These are phyloP conservation scores for Brachypteracias leptosomus DNA, from an alignment of 2,113 vertebrate genomes.

Conservation along the genomic window DNA sequence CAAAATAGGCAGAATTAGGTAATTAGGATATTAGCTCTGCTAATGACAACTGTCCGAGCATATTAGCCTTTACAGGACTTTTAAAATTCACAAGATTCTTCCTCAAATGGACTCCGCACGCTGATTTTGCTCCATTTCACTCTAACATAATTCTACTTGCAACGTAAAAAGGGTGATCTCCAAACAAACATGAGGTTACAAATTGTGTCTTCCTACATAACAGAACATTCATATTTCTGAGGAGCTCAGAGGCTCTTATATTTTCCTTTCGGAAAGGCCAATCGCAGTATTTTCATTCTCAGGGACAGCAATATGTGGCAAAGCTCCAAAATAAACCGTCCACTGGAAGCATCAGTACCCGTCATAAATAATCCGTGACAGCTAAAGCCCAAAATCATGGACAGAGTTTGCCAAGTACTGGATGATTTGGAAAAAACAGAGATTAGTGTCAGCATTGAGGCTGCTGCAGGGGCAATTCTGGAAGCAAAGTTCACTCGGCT, in stretches of 20 bases:
- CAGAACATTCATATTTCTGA: not conserved
- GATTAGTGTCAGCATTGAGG: not conserved
- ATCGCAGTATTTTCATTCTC: not conserved
- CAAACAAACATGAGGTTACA: not conserved
- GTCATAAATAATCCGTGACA: not conserved
- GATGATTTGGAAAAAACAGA: not conserved
- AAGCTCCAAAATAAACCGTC: not conserved
- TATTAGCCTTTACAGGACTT: not conserved
- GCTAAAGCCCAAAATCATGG: not conserved
- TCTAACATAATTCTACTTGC: not conserved
- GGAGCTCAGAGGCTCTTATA: not conserved
- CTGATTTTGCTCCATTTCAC: not conserved
- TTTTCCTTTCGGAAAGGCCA: not conserved
- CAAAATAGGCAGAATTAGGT: not conserved
- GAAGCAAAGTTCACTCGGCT: slow-evolving; percentile 36
- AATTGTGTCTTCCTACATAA: not conserved
- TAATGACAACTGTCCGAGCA: not conserved
- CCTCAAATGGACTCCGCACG: not conserved
- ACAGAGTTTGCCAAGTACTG: not conserved
- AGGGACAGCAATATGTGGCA: not conserved
- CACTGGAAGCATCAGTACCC: not conserved
- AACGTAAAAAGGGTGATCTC: not conserved
- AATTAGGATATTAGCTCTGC: not conserved
- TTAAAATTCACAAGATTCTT: not conserved
- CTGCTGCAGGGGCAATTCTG: slow-evolving; percentile 36